These are phyloP conservation scores for Amblyraja radiata DNA, from an alignment of 2,797 vertebrate genomes.

Conservation along the genomic window DNA sequence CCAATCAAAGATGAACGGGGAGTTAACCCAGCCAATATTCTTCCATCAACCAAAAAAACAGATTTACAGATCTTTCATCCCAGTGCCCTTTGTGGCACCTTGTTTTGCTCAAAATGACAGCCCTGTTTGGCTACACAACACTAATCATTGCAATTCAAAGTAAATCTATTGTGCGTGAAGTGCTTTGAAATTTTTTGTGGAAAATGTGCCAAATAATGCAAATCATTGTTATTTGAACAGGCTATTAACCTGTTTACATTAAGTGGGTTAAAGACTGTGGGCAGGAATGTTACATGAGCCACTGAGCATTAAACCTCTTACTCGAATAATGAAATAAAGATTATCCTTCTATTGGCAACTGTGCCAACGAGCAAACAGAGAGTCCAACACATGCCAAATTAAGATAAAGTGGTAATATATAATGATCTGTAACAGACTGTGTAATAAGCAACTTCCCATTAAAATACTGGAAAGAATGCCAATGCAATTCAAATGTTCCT, in stretches of 20 bases:
- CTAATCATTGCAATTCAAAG: not conserved
- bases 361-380: conserved; percentile 10
- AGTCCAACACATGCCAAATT: conserved; percentile 18
- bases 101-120: not conserved
- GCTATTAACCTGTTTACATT: not conserved
- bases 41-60: conserved; percentile 11
- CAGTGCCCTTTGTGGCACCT: conserved; percentile 10
- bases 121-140: not conserved
- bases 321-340: conserved; percentile 14
- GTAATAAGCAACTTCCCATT: conserved; percentile 15
- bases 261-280: conserved; percentile 20
- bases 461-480: conserved; percentile 16
- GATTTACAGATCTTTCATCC: conserved; percentile 9
- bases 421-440: conserved; percentile 5
- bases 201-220: not conserved
- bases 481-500: not conserved
- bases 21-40: not conserved
- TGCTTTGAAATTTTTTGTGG: not conserved
- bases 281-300: not conserved
- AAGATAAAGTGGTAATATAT: conserved; percentile 32
- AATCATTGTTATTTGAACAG: not conserved
- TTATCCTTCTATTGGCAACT: not conserved
- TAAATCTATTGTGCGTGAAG: not conserved
- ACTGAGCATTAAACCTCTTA: not conserved
- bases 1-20: not conserved